Evolutionary conservation across 2,113 vertebrate species (phyloP), one percentile per base, ranked within the genome.

Genomic region (Talpa occidentalis): DNA sequence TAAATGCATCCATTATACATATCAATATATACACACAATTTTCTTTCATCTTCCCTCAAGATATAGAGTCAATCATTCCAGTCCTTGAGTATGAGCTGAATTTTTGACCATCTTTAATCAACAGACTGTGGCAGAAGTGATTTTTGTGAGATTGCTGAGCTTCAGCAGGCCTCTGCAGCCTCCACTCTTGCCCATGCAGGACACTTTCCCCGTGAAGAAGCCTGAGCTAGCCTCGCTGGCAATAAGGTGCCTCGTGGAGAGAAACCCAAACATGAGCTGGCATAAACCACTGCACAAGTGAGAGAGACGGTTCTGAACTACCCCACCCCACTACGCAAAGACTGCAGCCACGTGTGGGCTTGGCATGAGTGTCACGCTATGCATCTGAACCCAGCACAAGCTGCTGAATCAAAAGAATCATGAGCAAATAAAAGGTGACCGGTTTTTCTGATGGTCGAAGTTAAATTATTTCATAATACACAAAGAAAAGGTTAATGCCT

Each of bases 401-500:
- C 5, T 40, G 17, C 70, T 78, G 14, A 30, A 59, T 47, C 14
- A 52, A 72, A 87, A 54, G 28, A 87, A 91, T 62, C 35, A 54
- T 4, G 3, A 60, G 5, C n/a, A 84, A 67, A 60, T 32, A 66
- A 79, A 40, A 69, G 40, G 16, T 3, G 4, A 19, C 6, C 5
- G 84, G 19, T 90, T 72, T 90, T 84, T 59, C 26, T 59, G 64
- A 49, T 59, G 49, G 81, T 1, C 81, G 35, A 81, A 90, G 26
- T 10, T 93, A 32, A 24, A 69, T 88, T 88, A 49, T 56, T 88
- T 86, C 35, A 76, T 52, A 72, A 81, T 54, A 54, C 21, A 89
- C 54, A 56, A 88, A 67, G 49, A 30, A 73, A 97, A 97, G 93
- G 90, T 92, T 97, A 98, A 97, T 74, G 85, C 69, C 70, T 96